Percentiles rank a stretch among this genome's conserved stretches.
phyloP scores from a whole-genome alignment of 2,888 invertebrate genomes.

The Hipparchia semele region DNA sequence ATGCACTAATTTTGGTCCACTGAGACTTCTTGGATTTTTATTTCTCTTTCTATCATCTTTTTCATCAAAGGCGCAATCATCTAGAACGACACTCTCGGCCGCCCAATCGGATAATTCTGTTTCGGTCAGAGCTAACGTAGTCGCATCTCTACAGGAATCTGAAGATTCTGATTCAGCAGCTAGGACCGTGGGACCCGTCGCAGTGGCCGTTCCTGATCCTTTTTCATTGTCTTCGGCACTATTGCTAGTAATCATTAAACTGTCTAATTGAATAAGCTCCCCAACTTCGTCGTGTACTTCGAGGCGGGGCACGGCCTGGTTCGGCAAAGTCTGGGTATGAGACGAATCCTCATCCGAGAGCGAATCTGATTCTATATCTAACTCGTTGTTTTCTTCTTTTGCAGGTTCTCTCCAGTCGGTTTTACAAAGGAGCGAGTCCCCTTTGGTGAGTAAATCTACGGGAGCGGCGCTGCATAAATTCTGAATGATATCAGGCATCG shows the following conservation, averaged over 20 bases:
- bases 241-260: conserved; percentile 77
- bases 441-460: conserved; percentile 68
- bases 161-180: conserved; percentile 79
- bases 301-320: conserved; percentile 85
- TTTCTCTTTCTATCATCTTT: conserved; percentile 61
- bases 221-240: conserved; percentile 57
- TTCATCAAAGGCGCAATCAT: conserved; percentile 85
- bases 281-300: conserved; percentile 89
- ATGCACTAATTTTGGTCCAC: conserved; percentile 66
- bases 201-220: conserved; percentile 58
- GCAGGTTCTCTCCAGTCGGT: conserved; percentile 75
- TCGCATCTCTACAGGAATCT: conserved; percentile 87
- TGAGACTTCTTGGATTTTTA: conserved; percentile 64
- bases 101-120: conserved; percentile 96
- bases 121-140: conserved; percentile 90
- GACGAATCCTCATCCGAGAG: conserved; percentile 69
- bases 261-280: conserved; percentile 85
- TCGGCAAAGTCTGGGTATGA: conserved; percentile 66
- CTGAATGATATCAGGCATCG: conserved; percentile 85
- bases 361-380: conserved; percentile 82
- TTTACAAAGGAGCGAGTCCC: conserved; percentile 58
- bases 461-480: conserved; percentile 66
- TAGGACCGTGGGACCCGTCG: conserved; percentile 70
- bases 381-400: conserved; percentile 63
- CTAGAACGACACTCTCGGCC: conserved; percentile 89